phyloP scores from a whole-genome alignment of 2,888 invertebrate species.

The Sphaeridia pumilis region DNA sequence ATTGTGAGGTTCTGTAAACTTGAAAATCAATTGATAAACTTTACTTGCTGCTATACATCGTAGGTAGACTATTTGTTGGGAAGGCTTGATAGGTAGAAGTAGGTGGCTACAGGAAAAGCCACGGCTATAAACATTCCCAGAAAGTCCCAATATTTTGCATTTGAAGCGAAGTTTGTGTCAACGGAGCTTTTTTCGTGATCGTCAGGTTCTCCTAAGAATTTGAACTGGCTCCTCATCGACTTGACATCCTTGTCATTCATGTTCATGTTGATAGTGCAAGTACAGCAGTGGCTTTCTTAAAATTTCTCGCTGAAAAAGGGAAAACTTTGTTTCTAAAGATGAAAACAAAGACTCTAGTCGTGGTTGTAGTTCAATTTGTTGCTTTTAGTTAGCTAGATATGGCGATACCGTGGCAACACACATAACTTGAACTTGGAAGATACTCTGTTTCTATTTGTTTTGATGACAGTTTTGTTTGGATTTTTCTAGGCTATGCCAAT shows the following conservation, averaged over 20 bases:
- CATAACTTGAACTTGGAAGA: too few relatives aligned
- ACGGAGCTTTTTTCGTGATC: too few relatives aligned
- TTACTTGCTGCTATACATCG: neutral
- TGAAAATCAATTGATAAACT: neutral
- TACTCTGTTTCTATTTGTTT: too few relatives aligned
- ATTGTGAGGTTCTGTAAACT: neutral
- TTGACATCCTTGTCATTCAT: neutral
- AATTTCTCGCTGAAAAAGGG: too few relatives aligned
- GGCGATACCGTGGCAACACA: too few relatives aligned
- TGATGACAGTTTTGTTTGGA: too few relatives aligned
- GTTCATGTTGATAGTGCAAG: neutral
- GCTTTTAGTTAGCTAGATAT: too few relatives aligned
- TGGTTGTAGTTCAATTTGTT: too few relatives aligned
- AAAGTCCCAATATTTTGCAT: conserved; percentile 8
- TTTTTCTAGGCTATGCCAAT: conserved; percentile 69
- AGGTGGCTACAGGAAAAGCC: conserved; percentile 9
- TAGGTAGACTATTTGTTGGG: neutral
- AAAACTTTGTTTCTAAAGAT: too few relatives aligned
- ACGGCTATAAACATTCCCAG: conserved; percentile 11
- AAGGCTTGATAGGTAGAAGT: conserved; percentile 6
- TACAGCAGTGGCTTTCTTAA: too few relatives aligned
- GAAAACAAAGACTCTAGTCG: too few relatives aligned
- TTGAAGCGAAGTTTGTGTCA: too few relatives aligned
- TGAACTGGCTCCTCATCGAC: neutral
- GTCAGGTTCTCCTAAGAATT: neutral